Conservation (phyloP, 53 echinoderm and acorn worm species). For the Apostichopus leukothele region DNA sequence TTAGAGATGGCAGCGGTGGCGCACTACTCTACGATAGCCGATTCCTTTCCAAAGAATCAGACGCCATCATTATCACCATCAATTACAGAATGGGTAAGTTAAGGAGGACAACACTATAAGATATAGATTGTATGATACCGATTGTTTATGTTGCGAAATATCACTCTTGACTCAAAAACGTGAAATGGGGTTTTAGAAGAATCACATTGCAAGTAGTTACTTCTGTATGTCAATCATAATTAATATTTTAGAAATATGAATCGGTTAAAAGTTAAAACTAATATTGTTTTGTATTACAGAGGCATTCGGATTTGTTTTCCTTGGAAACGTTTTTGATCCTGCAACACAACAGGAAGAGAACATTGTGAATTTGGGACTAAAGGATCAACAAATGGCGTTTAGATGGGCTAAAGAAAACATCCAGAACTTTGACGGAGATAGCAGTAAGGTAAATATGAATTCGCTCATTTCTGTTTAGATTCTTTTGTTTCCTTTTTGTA, state of each 20-base stretch:
- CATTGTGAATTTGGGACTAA: conserved; percentile 38
- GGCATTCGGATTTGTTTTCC: conserved; percentile 39
- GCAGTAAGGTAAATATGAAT: conserved; percentile 21
- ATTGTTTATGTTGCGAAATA: too few relatives aligned
- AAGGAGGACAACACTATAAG: neutral
- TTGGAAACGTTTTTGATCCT: conserved; percentile 36
- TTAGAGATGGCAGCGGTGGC: conserved; percentile 43
- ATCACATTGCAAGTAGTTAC: too few relatives aligned
- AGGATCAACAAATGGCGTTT: conserved; percentile 45
- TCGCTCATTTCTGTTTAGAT: too few relatives aligned
- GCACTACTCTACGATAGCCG: conserved; percentile 35
- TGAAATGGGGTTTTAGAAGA: too few relatives aligned
- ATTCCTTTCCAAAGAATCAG: conserved; percentile 31
- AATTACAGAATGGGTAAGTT: conserved; percentile 53
- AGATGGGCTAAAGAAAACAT: conserved; percentile 45
- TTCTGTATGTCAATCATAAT: too few relatives aligned
- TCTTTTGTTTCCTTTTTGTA: too few relatives aligned
- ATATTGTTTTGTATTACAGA: neutral
- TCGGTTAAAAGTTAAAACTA: too few relatives aligned
- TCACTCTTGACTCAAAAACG: too few relatives aligned
- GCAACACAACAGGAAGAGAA: conserved; percentile 30
- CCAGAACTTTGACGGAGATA: conserved; percentile 19
- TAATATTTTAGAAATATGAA: too few relatives aligned
- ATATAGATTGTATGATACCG: too few relatives aligned
- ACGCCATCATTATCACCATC: conserved; percentile 45